These are phyloP conservation scores for Patella caerulea DNA, from an alignment of 2,888 invertebrate species.

Conservation along the genomic window DNA sequence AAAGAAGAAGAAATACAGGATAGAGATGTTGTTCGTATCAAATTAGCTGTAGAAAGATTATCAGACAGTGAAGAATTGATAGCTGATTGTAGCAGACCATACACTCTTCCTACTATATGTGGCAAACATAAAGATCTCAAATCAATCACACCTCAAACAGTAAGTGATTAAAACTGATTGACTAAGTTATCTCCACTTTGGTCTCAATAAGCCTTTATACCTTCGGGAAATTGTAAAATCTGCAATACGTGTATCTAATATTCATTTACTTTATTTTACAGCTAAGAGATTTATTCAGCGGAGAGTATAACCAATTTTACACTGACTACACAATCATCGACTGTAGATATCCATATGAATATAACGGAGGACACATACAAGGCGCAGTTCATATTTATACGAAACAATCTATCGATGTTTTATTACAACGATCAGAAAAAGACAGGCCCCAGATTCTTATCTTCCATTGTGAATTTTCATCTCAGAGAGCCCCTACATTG, in stretches of 20 bases:
- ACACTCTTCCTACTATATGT: slow-evolving; percentile 8
- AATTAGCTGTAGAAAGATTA: too few relatives aligned
- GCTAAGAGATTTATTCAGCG: slow-evolving; percentile 76
- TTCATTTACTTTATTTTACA: background rate
- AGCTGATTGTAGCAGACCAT: background rate
- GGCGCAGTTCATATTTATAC: background rate
- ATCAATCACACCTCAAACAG: background rate
- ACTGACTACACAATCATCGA: too few relatives aligned
- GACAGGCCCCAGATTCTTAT: slow-evolving; percentile 28
- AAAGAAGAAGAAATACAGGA: background rate
- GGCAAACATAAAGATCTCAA: slow-evolving; percentile 17
- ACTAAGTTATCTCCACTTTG: too few relatives aligned
- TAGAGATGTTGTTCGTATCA: too few relatives aligned
- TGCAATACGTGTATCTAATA: too few relatives aligned
- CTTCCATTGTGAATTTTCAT: slow-evolving; percentile 40
- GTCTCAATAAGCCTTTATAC: background rate
- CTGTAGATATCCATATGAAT: slow-evolving; percentile 75
- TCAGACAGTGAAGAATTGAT: too few relatives aligned
- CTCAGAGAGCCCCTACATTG: slow-evolving; percentile 33
- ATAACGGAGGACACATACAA: slow-evolving; percentile 73
- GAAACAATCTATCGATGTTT: background rate
- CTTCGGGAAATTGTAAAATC: too few relatives aligned
- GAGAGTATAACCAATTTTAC: slow-evolving; percentile 75
- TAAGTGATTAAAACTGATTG: too few relatives aligned
- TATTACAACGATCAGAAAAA: background rate